Evolutionary conservation across 2,888 invertebrate genomes (phyloP).

Genomic region (Carterocephalus palaemon): DNA sequence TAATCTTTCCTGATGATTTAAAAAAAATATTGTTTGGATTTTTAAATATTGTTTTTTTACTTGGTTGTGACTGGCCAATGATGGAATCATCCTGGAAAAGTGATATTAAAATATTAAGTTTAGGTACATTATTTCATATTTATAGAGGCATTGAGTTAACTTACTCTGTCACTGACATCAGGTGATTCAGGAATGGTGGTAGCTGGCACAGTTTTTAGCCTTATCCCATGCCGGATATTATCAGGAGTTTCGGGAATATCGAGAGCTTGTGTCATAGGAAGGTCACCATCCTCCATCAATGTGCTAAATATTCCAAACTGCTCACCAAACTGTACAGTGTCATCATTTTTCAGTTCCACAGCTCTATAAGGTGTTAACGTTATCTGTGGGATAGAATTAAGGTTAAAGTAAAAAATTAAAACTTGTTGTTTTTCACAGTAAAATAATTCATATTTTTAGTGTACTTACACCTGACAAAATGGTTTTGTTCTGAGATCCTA

Average conservation of each 20-base stretch:
- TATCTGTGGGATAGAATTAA: slow-evolving; percentile 45
- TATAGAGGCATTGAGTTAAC: no score
- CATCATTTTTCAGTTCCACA: slow-evolving; percentile 56
- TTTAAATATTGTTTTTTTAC: slow-evolving; percentile 39
- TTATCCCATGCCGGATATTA: slow-evolving; percentile 39
- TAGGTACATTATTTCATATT: no score
- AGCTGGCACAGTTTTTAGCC: slow-evolving; percentile 39
- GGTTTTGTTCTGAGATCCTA: slow-evolving; percentile 68
- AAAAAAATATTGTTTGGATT: slow-evolving; percentile 48
- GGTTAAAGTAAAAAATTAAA: background rate
- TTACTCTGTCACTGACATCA: slow-evolving; percentile 65
- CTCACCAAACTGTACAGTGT: slow-evolving; percentile 66
- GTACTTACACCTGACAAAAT: slow-evolving; percentile 60
- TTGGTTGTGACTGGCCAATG: slow-evolving; percentile 51
- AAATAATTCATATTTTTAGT: background rate
- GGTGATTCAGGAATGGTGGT: slow-evolving; percentile 66
- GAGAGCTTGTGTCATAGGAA: slow-evolving; percentile 66
- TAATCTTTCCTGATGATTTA: slow-evolving; percentile 49
- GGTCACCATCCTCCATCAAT: slow-evolving; percentile 52
- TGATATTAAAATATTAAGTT: slow-evolving; percentile 2
- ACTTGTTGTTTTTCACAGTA: background rate
- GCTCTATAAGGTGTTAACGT: slow-evolving; percentile 58
- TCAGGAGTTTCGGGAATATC: slow-evolving; percentile 63
- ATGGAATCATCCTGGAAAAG: slow-evolving; percentile 66
- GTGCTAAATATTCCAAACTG: slow-evolving; percentile 63